Conservation (phyloP, 2,113 vertebrate genomes). For the Sylvietta virens region DNA sequence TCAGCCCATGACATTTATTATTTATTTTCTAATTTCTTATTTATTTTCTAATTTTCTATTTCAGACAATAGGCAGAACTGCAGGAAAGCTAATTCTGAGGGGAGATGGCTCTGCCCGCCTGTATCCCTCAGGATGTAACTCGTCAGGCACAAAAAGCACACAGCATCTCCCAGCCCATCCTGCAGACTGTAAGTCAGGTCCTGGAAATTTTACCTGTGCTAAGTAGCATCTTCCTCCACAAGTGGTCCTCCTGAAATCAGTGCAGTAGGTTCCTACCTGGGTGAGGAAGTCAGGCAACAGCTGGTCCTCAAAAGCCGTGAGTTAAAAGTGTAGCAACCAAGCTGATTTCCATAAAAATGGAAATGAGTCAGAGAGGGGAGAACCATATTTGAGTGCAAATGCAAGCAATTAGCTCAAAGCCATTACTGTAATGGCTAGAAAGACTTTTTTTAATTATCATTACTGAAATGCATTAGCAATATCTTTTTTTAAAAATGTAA, state of each 20-base stretch:
- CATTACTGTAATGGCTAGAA: constrained; percentile 53
- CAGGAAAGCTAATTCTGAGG: neutral
- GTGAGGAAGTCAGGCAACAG: constrained; percentile 15
- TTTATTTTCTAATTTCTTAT: neutral
- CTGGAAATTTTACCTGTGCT: neutral
- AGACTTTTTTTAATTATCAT: neutral
- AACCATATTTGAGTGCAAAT: constrained; percentile 35
- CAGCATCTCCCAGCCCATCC: neutral
- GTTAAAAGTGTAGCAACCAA: constrained; percentile 19
- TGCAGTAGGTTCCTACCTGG: neutral
- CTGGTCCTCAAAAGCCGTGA: constrained; percentile 7
- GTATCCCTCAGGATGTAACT: neutral
- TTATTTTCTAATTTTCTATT: neutral
- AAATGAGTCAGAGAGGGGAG: constrained; percentile 35
- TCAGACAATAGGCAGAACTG: neutral
- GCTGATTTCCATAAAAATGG: constrained; percentile 58
- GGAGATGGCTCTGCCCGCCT: neutral
- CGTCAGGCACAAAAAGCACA: neutral
- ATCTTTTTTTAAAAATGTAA: constrained; percentile 40
- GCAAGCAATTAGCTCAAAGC: constrained; percentile 54
- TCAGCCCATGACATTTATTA: neutral
- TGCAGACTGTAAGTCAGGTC: neutral
- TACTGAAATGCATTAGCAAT: constrained; percentile 42
- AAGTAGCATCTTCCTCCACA: neutral
- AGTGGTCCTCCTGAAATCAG: neutral